Conservation (phyloP, 2,113 vertebrate species). For the Sciurus niger region DNA sequence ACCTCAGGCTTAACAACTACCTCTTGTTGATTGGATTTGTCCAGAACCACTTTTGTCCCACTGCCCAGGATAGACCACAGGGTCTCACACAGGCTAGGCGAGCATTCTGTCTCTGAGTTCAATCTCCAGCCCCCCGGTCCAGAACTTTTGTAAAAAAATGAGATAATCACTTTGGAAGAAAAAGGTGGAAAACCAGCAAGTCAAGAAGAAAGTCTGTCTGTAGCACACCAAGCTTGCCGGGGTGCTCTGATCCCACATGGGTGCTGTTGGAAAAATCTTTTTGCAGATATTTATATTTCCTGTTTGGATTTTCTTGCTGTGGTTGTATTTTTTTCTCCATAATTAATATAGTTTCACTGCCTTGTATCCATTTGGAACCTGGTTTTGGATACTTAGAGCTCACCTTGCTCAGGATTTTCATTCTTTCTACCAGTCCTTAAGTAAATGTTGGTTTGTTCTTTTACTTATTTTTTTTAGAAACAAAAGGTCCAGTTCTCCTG, state of each 20-base stretch:
- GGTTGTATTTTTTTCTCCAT: background rate
- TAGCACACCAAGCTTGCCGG: background rate
- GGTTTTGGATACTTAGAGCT: background rate
- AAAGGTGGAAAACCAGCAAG: background rate
- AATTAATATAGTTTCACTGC: background rate
- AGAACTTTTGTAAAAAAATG: background rate
- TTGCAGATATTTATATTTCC: background rate
- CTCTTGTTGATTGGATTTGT: background rate
- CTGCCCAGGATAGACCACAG: too few species aligned
- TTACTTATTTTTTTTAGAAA: too few species aligned
- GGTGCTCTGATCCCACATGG: too few species aligned
- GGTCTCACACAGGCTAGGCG: too few species aligned
- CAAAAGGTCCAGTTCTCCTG: too few species aligned
- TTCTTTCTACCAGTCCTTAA: background rate
- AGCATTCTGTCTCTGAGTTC: too few species aligned
- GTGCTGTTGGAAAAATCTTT: background rate
- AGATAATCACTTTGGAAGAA: background rate
- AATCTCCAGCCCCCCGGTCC: background rate
- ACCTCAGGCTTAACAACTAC: background rate
- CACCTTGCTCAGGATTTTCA: background rate
- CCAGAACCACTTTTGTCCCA: background rate
- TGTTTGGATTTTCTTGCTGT: background rate
- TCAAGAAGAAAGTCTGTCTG: background rate
- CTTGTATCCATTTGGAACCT: constrained; percentile 7
- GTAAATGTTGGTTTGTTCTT: too few species aligned